Conservation (phyloP, 1,140 invertebrate genomes). For the Aricia agestis region DNA sequence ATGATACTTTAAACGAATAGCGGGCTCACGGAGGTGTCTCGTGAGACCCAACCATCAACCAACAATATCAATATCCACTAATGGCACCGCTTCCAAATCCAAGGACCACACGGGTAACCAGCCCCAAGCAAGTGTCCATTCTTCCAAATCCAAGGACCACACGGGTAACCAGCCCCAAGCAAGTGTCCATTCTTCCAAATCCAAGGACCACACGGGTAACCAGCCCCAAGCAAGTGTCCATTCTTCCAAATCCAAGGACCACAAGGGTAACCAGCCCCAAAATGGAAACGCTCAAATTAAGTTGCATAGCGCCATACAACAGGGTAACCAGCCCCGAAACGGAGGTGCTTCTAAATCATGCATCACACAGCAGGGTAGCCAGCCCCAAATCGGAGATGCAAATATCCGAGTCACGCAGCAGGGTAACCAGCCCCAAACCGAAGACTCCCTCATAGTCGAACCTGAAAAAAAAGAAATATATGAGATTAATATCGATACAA, state of each 20-base stretch:
- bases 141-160: not conserved
- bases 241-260: too few relatives aligned
- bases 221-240: too few relatives aligned
- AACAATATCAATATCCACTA: not conserved
- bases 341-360: not conserved
- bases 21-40: too few relatives aligned
- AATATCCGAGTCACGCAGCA: slow-evolving; percentile 12
- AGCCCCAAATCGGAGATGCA: slow-evolving; percentile 21
- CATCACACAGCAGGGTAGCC: slow-evolving; percentile 20
- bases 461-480: slow-evolving; percentile 17
- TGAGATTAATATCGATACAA: slow-evolving; percentile 25
- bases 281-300: not conserved
- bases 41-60: slow-evolving; percentile 17
- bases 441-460: not conserved
- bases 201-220: too few relatives aligned
- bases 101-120: slow-evolving; percentile 2
- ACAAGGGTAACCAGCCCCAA: slow-evolving; percentile 21
- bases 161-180: not conserved
- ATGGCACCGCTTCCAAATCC: slow-evolving; percentile 1
- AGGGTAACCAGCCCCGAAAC: slow-evolving; percentile 21
- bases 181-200: too few relatives aligned
- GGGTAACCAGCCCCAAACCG: slow-evolving; percentile 26
- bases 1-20: too few relatives aligned
- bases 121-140: not conserved
- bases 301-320: not conserved